Evolutionary conservation across 1,140 invertebrate species (phyloP), one percentile per base, ranked within the genome.

Genomic region (Brachionus sp.): DNA sequence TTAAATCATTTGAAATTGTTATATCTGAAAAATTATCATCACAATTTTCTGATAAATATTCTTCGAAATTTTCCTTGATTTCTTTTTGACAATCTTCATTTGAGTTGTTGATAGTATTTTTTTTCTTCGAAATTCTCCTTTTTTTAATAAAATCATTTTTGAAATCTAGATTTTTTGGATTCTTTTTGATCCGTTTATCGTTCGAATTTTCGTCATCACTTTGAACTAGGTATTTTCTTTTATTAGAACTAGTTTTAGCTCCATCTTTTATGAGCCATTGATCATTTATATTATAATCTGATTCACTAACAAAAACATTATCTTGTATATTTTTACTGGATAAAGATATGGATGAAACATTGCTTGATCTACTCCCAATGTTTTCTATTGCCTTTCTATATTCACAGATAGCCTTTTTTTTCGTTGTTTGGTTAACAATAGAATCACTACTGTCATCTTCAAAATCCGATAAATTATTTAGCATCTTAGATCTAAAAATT

Each of bases 211-310:
- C 77, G 12, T 66, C 62, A 42, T 80, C 77, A 62, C 16, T 62
- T 0, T 62, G 16, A 29, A 62, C 33, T n/a, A 4, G 12, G 35
- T 62, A 57, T 62, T 80, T 80, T 80, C 77, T 37, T 62, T 66
- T 80, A 42, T 80, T 80, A 6, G 77, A 80, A 23, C 12, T 35
- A 4, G 35, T 16, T 35, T 66, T 57, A 39, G 50, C 12, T 1
- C n/a, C 13, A 50, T 80, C 77, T 42, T 80, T 66, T 25, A 62
- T 29, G 19, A 80, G 25, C 77, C 77, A 80, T 57, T 80, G 23
- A 39, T 80, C 77, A 66, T 62, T 80, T 37, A 66, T 10, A 62
- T 62, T 25, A 29, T 62, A 80, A 39, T 80, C 77, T 33, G 50
- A 42, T 66, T 80, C 77, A 7, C n/a, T 80, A 0, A 80, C 77